Conservation (phyloP, 1,140 invertebrate species). For the Campoletis sonorensis region DNA sequence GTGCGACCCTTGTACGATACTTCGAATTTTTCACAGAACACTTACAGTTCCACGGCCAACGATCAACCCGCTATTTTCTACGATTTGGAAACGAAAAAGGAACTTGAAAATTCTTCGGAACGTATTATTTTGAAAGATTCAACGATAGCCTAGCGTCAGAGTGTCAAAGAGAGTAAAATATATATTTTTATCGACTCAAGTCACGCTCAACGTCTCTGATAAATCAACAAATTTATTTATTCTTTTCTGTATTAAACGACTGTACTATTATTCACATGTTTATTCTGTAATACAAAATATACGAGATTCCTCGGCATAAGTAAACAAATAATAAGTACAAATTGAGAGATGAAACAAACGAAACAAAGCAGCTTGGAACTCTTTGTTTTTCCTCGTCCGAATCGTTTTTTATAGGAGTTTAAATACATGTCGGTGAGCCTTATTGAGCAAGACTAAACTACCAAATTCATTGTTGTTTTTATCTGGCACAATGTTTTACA, state of each 20-base stretch:
- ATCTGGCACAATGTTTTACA: not conserved
- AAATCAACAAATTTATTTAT: slow-evolving; percentile 1
- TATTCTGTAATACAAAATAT: slow-evolving; percentile 23
- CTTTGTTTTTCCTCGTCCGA: no score
- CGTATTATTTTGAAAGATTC: not conserved
- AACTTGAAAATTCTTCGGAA: not conserved
- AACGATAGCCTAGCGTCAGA: not conserved
- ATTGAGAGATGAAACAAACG: not conserved
- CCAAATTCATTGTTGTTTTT: not conserved
- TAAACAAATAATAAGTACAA: slow-evolving; percentile 21
- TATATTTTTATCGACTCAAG: no score
- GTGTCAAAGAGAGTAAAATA: not conserved
- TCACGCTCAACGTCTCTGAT: not conserved
- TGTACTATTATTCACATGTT: slow-evolving; percentile 1
- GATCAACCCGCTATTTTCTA: not conserved
- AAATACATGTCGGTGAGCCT: no score
- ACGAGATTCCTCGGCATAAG: not conserved
- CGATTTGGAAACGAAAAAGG: not conserved
- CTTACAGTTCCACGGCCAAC: not conserved
- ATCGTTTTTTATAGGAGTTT: not conserved
- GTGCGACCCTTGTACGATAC: not conserved
- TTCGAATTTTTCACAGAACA: not conserved
- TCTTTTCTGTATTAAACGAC: not conserved
- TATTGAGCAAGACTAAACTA: no score
- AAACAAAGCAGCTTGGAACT: no score